Base-by-base conservation (phyloP, 2,888 invertebrate genomes). In the Alviniconcha strummeri region DNA sequence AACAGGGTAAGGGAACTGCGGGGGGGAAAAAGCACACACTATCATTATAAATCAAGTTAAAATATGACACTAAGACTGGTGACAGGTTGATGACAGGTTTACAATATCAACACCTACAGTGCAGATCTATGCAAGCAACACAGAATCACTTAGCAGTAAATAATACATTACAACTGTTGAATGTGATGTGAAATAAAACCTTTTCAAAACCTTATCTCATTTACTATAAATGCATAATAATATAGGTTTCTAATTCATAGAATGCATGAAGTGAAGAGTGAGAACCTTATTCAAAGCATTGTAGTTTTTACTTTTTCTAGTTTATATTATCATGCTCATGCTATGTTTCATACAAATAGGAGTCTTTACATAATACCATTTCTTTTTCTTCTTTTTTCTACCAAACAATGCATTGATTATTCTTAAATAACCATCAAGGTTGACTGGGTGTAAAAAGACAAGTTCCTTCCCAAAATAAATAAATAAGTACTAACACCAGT, bases 1-100 rank as follows among this genome's bases (percentile, higher is more conserved):
- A 8, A 98, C 98, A 75, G 98, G 98, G 94, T 99, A 99, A 0
- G 99, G 99, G 95, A 99, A 99, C 97, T 98, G 94, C 64, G 90
- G 90, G 57, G 57, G 5, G 19, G n/a, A 19, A 69, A 64, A 60
- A 8, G 8, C 60, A 60, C 60, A 60, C 36, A 36, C 36, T 1
- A 36, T 36, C 36, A 36, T 36, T 36, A 36, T 3, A 36, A 36
- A 3, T 36, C 0, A 36, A 36, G 36, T 36, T 36, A 36, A 36
- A 36, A 36, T 1, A 36, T 19, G 60, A 17, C 57, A 78, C 19
- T 64, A 64, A 4, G 7, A 60, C 13, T n/a, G 6, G 1, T 19
- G 36, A 13, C 36, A 36, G 36, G 36, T 36, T 36, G 36, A 36
- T 36, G 36, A 36, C 15, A 60, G 8, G 17, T 72, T 74, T 64